Evolutionary conservation across 2,888 invertebrate genomes (phyloP).

Genomic region (Muschampia plurimacula): DNA sequence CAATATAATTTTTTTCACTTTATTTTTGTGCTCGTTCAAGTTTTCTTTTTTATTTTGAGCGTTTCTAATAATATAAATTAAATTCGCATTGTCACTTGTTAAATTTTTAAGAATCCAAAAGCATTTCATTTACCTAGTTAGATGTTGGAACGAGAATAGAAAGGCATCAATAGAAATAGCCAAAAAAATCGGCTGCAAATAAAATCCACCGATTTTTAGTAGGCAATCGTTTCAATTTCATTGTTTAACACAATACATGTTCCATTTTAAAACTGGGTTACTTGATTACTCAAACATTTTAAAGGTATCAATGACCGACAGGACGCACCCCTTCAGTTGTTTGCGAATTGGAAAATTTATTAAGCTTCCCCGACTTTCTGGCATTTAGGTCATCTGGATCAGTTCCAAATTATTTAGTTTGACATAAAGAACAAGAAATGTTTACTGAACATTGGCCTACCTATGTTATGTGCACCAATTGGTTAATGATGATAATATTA

Average conservation of each 20-base stretch:
- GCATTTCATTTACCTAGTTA: not conserved
- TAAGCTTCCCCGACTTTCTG: conserved; percentile 58
- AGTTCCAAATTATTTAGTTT: conserved; percentile 69
- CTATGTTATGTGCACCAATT: not conserved
- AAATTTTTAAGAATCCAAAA: no score
- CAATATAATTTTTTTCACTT: not conserved
- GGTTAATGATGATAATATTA: no score
- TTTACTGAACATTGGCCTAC: conserved; percentile 51
- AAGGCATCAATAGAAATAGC: not conserved
- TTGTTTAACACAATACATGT: conserved; percentile 38
- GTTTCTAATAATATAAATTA: not conserved
- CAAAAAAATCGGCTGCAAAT: conserved; percentile 2
- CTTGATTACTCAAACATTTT: conserved; percentile 43
- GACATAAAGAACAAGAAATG: conserved; percentile 57
- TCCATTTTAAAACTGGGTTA: conserved; percentile 44
- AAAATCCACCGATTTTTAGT: conserved; percentile 42
- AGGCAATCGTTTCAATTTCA: conserved; percentile 8
- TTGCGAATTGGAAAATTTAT: conserved; percentile 65
- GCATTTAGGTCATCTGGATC: conserved; percentile 80
- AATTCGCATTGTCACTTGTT: no score
- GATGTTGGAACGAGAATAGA: not conserved
- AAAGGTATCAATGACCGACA: conserved; percentile 42
- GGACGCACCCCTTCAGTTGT: conserved; percentile 51
- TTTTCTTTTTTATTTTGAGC: not conserved
- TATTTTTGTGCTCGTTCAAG: no score